Conservation (phyloP, 2,888 invertebrate genomes). For the Leptinotarsa peninsularis region DNA sequence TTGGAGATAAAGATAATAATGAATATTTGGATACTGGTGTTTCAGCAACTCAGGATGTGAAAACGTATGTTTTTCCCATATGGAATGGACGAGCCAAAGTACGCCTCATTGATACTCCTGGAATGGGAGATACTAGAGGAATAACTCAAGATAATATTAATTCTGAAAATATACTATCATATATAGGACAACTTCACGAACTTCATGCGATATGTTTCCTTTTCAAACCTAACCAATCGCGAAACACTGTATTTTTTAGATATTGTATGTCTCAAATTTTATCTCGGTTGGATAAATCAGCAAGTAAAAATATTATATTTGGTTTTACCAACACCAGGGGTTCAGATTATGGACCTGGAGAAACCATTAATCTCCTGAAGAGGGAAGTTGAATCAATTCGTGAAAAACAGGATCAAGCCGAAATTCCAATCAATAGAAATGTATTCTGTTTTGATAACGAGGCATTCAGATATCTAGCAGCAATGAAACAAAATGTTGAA, state of each 20-base stretch:
- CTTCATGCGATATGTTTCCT: constrained; percentile 60
- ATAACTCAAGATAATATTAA: constrained; percentile 51
- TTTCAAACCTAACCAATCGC: constrained; percentile 56
- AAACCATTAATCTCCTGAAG: constrained; percentile 54
- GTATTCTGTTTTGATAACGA: constrained; percentile 62
- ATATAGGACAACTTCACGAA: constrained; percentile 56
- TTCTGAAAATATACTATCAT: constrained; percentile 57
- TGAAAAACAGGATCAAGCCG: constrained; percentile 50
- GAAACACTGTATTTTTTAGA: constrained; percentile 57
- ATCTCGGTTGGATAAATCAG: constrained; percentile 59
- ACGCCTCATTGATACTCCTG: constrained; percentile 61
- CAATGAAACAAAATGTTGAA: constrained; percentile 50
- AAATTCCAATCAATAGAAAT: constrained; percentile 51
- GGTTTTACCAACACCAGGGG: constrained; percentile 58
- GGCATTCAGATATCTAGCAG: constrained; percentile 58
- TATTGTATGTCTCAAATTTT: constrained; percentile 61
- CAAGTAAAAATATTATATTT: constrained; percentile 60
- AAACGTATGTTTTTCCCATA: constrained; percentile 52
- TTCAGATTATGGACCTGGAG: constrained; percentile 47
- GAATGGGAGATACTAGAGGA: constrained; percentile 58
- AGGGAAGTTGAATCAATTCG: constrained; percentile 52
- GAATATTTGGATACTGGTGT: constrained; percentile 46
- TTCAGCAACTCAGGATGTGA: constrained; percentile 53
- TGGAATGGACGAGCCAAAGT: constrained; percentile 47
- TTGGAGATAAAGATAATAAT: constrained; percentile 54